Evolutionary conservation across 2,888 invertebrate genomes (phyloP), one percentile per base, ranked within the genome.

Genomic region (Calameuta filiformis): DNA sequence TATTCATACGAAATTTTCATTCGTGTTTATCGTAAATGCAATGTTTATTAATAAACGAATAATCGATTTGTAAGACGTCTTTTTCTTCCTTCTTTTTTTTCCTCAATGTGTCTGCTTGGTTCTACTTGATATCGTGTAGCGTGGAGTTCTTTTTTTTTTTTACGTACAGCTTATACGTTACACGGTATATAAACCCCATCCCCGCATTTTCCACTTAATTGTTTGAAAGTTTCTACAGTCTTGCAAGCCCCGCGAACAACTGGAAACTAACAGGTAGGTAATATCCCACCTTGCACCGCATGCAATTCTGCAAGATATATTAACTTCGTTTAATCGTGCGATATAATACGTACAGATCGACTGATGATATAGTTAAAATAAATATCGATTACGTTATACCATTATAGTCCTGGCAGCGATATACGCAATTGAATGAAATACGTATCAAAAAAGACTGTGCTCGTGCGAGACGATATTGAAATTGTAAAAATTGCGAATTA

Each of bases 21-120:
- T 74, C 83, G 82, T 84, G 83, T 86, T 85, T 82, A 84, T 85
- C 84, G 81, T 79, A 81, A 37, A 87, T 85, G 81, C 86, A 86
- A 85, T 87, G 86, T 87, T 87, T 87, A 85, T 86, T 87, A 87
- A 87, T 87, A 87, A 87, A 87, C 81, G 83, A 87, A 80, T 85
- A 83, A 86, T 86, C 85, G 85, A 84, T 87, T 87, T 86, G 81
- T 87, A 86, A 2, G 9, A 56, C 23, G 23, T 15, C 33, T 35
- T 35, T 11, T 35, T 3, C 11, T 23, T 6, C 33, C 3, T 33
- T 3, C 4, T 33, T 0, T 33, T 33, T 33, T 0, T 33, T 4
- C 33, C 6, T 56, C 23, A 6, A 56, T 23, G 6, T 9, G 56
- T 40, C 15, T 15, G 15, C 1, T 15, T 15, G 40, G 0, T 40